Evolutionary conservation across 1,140 invertebrate genomes (phyloP).

Genomic region (Atta cephalotes): DNA sequence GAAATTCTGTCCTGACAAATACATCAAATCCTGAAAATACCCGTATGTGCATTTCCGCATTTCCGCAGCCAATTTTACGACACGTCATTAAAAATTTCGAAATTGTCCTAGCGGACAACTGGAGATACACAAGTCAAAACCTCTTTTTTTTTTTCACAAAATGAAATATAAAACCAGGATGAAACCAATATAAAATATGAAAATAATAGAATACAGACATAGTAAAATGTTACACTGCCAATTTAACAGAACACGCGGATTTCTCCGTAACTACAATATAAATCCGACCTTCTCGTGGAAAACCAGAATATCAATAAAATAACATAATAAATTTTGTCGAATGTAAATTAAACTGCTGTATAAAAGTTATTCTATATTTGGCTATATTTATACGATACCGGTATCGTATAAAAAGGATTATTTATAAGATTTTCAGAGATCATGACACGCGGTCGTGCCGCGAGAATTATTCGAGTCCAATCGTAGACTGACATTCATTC

Average conservation of each 20-base stretch:
- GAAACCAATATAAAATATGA: background rate
- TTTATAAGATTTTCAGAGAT: background rate
- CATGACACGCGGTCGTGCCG: background rate
- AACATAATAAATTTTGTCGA: background rate
- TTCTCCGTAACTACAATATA: background rate
- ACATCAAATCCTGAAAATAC: conserved; percentile 35
- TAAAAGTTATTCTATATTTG: background rate
- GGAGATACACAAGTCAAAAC: no score
- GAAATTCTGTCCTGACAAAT: conserved; percentile 5
- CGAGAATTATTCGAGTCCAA: conserved; percentile 12
- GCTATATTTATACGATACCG: background rate
- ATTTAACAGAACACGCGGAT: background rate
- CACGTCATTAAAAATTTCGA: conserved; percentile 8
- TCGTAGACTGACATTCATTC: background rate
- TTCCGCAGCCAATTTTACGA: conserved; percentile 6
- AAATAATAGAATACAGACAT: background rate
- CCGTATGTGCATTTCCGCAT: background rate
- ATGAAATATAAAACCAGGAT: background rate
- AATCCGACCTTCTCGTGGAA: background rate
- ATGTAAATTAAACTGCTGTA: background rate
- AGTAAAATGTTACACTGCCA: background rate
- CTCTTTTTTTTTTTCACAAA: background rate
- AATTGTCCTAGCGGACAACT: background rate
- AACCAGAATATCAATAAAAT: background rate
- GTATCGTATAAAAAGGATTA: background rate